These are phyloP conservation scores for Conger conger DNA, from an alignment of 2,113 vertebrate species.

Conservation along the genomic window DNA sequence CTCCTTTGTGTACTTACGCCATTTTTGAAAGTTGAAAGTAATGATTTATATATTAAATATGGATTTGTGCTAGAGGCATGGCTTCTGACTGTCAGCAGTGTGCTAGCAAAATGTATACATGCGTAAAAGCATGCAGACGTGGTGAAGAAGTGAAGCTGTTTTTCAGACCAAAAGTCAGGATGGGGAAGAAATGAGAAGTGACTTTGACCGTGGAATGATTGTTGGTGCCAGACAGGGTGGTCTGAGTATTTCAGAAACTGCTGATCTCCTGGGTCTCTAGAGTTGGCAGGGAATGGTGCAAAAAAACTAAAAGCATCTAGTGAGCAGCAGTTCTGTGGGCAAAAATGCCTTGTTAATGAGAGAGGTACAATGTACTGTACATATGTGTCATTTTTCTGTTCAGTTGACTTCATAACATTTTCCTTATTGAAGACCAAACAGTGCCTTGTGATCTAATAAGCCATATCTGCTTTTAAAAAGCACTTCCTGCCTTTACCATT, in stretches of 20 bases:
- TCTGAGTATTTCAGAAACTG: no score
- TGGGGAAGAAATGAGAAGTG: no score
- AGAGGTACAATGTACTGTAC: neutral
- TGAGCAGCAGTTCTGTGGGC: no score
- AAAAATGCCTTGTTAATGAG: no score
- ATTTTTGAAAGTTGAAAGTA: neutral
- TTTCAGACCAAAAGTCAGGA: no score
- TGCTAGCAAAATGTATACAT: neutral
- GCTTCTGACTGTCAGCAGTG: neutral
- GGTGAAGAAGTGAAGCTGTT: no score
- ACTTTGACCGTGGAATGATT: no score
- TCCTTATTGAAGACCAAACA: neutral
- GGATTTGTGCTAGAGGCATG: neutral
- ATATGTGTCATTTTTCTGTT: neutral
- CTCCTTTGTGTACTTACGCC: neutral
- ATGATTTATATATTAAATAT: neutral
- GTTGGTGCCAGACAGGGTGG: no score
- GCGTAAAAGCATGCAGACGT: no score
- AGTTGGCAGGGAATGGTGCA: no score
- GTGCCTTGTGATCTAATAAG: neutral
- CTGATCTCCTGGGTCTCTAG: no score
- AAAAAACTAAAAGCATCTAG: no score
- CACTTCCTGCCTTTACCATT: neutral
- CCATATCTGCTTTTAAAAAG: neutral
- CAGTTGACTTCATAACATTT: neutral